These are phyloP conservation scores for Gymnodraco acuticeps DNA, from an alignment of 2,797 vertebrate genomes.

Conservation along the genomic window DNA sequence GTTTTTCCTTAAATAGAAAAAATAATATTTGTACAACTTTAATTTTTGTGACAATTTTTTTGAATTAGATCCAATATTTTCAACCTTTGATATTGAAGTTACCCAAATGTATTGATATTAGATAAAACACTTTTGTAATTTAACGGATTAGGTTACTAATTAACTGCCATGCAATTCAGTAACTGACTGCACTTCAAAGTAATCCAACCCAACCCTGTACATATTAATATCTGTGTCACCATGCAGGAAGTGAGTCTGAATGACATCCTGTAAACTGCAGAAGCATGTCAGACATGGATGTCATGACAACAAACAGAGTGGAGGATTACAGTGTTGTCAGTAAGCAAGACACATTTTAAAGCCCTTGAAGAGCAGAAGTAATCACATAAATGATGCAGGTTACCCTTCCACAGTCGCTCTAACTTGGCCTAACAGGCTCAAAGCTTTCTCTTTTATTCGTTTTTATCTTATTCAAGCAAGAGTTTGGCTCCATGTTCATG, in stretches of 20 bases:
- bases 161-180: too few species aligned
- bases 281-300: slow-evolving; percentile 60
- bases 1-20: too few species aligned
- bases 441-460: slow-evolving; percentile 22
- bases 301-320: slow-evolving; percentile 66
- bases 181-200: too few species aligned
- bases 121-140: too few species aligned
- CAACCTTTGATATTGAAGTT: too few species aligned
- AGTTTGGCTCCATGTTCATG: slow-evolving; percentile 20
- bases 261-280: slow-evolving; percentile 33
- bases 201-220: too few species aligned
- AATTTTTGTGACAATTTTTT: too few species aligned
- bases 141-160: too few species aligned
- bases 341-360: slow-evolving; percentile 62
- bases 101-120: too few species aligned
- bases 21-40: too few species aligned
- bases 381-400: slow-evolving; percentile 67
- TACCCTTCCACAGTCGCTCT: slow-evolving; percentile 41
- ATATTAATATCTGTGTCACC: slow-evolving; percentile 3
- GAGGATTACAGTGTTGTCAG: slow-evolving; percentile 70
- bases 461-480: slow-evolving; percentile 28
- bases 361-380: slow-evolving; percentile 58
- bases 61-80: too few species aligned
- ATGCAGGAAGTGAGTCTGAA: slow-evolving; percentile 32
- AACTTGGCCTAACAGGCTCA: slow-evolving; percentile 48